Conservation (phyloP, 2,888 invertebrate species). For the Gymnoscelis rufifasciata region DNA sequence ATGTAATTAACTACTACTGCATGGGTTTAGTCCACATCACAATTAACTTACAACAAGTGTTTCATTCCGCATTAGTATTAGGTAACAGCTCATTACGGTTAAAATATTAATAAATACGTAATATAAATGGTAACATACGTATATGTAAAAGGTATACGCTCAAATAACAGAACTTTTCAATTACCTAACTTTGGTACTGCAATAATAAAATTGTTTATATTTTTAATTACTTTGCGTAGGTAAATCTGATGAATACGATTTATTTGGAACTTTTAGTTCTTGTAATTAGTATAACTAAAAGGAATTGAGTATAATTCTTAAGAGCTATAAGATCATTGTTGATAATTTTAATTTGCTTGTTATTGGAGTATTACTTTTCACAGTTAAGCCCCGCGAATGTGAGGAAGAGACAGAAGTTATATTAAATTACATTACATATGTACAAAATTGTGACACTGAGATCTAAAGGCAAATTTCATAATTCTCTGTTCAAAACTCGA, state of each 20-base stretch:
- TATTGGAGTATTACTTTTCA: neutral
- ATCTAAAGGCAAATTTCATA: slow-evolving; percentile 53
- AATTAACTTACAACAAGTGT: no score
- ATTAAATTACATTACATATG: slow-evolving; percentile 64
- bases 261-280: no score
- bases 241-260: no score
- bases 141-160: slow-evolving; percentile 18
- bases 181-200: neutral
- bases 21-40: no score
- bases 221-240: no score
- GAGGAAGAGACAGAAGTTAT: slow-evolving; percentile 42
- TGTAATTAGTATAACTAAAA: no score
- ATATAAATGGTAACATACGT: slow-evolving; percentile 18
- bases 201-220: neutral
- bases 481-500: slow-evolving; percentile 59
- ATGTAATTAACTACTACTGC: no score
- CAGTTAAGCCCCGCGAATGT: neutral
- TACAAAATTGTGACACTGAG: slow-evolving; percentile 67
- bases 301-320: no score
- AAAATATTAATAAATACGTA: no score
- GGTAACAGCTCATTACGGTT: neutral
- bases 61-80: no score
- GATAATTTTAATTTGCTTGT: slow-evolving; percentile 4
- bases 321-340: slow-evolving; percentile 1
- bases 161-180: neutral